A percentile compares a stretch with the other conserved stretches of the same genome.
phyloP scores from a whole-genome alignment of 2,888 invertebrate species.

The Caenorhabditis sp. region DNA sequence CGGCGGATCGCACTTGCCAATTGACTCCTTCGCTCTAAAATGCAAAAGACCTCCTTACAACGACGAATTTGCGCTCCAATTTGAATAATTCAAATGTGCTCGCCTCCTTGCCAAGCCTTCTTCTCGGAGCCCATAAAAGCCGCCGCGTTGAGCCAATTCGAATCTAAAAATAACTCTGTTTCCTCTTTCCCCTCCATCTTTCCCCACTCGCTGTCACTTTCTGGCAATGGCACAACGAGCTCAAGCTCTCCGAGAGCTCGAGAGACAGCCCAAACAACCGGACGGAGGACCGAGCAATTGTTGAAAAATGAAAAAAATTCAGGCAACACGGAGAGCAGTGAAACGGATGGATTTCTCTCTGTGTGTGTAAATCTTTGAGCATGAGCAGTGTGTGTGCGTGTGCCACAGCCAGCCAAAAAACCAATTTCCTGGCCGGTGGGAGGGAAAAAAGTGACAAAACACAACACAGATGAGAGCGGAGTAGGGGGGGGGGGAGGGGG shows the following conservation, averaged over 20 bases:
- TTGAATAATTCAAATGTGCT: conserved; percentile 5
- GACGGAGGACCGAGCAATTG: conserved; percentile 51
- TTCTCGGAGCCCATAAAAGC: not conserved
- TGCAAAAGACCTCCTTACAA: conserved; percentile 9
- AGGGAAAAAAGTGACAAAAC: conserved; percentile 8
- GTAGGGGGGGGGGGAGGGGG: not conserved
- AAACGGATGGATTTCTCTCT: not conserved
- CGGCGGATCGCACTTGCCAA: not conserved
- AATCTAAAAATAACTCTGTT: conserved; percentile 40
- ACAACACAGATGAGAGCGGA: not conserved
- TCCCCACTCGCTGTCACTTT: conserved; percentile 40
- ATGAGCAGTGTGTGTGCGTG: conserved; percentile 19
- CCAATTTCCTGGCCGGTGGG: conserved; percentile 42
- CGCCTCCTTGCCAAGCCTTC: not conserved
- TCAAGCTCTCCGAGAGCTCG: not conserved
- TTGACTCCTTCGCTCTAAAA: not conserved
- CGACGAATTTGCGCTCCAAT: not conserved
- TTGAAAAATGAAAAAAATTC: conserved; percentile 52
- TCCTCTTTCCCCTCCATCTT: conserved; percentile 8
- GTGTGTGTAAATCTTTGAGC: conserved; percentile 52
- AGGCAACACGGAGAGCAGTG: conserved; percentile 18
- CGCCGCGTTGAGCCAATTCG: not conserved
- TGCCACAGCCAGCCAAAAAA: too few relatives aligned
- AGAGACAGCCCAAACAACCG: conserved; percentile 5
- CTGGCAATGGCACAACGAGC: conserved; percentile 29